Conservation (phyloP, 1,140 invertebrate genomes). For the Drosophila orosa region DNA sequence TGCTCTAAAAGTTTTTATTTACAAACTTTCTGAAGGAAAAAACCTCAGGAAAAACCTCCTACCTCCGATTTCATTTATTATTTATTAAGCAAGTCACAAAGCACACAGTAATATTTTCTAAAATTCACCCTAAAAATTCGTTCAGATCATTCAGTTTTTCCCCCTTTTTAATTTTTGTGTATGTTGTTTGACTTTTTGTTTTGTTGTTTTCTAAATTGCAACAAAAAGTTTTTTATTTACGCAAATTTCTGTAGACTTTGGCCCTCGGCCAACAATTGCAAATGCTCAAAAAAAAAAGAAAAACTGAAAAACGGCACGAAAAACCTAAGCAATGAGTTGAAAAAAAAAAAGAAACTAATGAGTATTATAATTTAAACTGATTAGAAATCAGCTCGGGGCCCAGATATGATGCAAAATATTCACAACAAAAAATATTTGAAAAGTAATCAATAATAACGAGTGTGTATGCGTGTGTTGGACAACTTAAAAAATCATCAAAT, state of each 20-base stretch:
- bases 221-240: constrained; percentile 80
- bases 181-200: constrained; percentile 31
- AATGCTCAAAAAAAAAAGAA: constrained; percentile 39
- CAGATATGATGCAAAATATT: constrained; percentile 46
- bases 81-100: background rate
- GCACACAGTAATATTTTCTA: background rate
- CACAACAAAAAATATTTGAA: constrained; percentile 33
- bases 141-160: background rate
- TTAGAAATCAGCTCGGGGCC: constrained; percentile 1
- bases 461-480: background rate
- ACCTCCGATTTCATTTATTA: background rate
- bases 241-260: constrained; percentile 80
- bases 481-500: constrained; percentile 15
- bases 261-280: constrained; percentile 61
- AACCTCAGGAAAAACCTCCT: too few species aligned
- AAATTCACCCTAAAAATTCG: background rate
- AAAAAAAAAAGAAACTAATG: constrained; percentile 20
- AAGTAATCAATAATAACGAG: constrained; percentile 31
- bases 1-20: background rate
- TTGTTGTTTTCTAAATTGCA: constrained; percentile 64
- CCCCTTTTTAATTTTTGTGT: background rate
- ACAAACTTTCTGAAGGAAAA: background rate
- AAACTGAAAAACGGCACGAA: constrained; percentile 35
- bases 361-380: constrained; percentile 23
- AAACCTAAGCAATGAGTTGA: constrained; percentile 20